Evolutionary conservation across 2,888 invertebrate species (phyloP).

Genomic region (Urechis unicinctus): DNA sequence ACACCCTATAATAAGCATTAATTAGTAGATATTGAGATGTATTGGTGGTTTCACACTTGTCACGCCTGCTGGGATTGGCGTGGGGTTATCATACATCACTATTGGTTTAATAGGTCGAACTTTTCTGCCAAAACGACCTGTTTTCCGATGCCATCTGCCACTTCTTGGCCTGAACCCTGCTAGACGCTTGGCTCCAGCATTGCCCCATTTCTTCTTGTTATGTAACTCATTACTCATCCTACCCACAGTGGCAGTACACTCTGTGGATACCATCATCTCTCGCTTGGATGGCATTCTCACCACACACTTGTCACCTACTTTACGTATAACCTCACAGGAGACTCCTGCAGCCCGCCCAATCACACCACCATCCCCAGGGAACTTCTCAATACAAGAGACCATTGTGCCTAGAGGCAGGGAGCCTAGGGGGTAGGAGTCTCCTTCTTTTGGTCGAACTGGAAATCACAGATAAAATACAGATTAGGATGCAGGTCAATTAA

Average conservation of each 20-base stretch:
- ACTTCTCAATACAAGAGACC: conserved; percentile 75
- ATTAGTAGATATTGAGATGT: neutral
- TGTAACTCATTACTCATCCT: conserved; percentile 78
- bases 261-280: conserved; percentile 66
- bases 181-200: conserved; percentile 62
- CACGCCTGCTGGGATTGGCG: conserved; percentile 2
- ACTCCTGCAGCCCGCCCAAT: conserved; percentile 71
- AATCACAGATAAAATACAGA: conserved; percentile 34
- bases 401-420: conserved; percentile 80
- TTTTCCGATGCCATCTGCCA: conserved; percentile 84
- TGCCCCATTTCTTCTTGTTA: conserved; percentile 67
- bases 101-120: conserved; percentile 62
- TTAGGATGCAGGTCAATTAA: too few species aligned
- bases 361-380: conserved; percentile 68
- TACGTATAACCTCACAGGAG: conserved; percentile 64
- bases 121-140: conserved; percentile 80
- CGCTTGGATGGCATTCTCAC: conserved; percentile 78
- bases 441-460: conserved; percentile 78
- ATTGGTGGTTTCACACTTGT: neutral
- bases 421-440: conserved; percentile 91
- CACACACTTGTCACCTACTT: conserved; percentile 44
- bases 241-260: conserved; percentile 89
- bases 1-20: too few species aligned
- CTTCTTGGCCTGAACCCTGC: conserved; percentile 83
- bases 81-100: conserved; percentile 47